These are phyloP conservation scores for Loris lydekkerianus DNA, from an alignment of 2,797 vertebrate species.

Conservation along the genomic window DNA sequence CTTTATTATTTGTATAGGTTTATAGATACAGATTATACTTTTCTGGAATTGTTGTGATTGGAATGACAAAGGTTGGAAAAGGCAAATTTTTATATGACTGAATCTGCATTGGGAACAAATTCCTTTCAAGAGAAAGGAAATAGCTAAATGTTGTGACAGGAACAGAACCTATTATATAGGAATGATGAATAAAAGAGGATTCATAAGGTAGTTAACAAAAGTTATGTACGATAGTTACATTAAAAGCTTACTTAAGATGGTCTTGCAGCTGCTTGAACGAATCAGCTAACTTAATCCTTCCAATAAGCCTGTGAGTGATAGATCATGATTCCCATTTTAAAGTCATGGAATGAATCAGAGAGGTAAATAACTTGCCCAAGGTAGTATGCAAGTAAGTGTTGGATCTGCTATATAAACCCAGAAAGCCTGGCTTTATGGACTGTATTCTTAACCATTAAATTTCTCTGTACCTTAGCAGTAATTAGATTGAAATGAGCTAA, in stretches of 20 bases:
- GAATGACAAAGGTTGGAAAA: constrained; percentile 24
- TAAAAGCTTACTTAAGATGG: neutral
- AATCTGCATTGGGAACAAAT: constrained; percentile 29
- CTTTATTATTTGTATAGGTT: constrained; percentile 34
- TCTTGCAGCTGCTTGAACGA: neutral
- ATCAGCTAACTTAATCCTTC: constrained; percentile 3
- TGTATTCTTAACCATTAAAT: neutral
- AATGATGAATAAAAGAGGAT: neutral
- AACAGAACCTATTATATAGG: neutral
- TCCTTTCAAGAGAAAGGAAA: constrained; percentile 50
- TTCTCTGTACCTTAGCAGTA: neutral
- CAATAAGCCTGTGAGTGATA: neutral
- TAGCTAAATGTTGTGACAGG: neutral
- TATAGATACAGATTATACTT: constrained; percentile 53
- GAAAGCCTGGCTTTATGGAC: neutral
- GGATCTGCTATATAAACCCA: neutral
- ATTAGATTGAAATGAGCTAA: neutral
- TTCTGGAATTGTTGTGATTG: constrained; percentile 27
- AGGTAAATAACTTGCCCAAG: neutral
- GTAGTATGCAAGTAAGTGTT: neutral
- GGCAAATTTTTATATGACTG: neutral
- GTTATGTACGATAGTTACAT: neutral
- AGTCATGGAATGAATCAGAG: neutral
- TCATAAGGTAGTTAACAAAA: neutral
- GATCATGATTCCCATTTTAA: neutral